Base-by-base conservation (phyloP, 2,888 invertebrate genomes). In the Crepidodera aurea region DNA sequence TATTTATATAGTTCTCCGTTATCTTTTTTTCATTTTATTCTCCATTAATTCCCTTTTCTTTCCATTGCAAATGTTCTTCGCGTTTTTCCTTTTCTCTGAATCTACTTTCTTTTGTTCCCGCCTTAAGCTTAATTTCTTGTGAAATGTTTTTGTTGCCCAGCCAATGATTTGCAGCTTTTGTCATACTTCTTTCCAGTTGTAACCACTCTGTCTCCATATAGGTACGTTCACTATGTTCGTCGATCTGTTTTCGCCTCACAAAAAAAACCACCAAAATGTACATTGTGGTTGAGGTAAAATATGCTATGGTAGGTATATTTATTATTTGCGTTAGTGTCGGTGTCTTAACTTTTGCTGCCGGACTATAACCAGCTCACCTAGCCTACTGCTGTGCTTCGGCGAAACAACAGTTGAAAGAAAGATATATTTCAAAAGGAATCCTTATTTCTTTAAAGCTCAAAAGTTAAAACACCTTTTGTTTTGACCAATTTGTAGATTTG, bases 401-500 rank as follows among this genome's bases (percentile, higher is more conserved):
- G 44, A 44, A 44, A 22, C n/a, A n/a, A n/a, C 15, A 37, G 37
- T 37, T 37, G 37, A 37, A 37, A 37, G 37, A 25, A 22, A 2
- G 25, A 15, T 22, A 44, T 44, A 25, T 44, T 25, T 22, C 22
- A 44, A 44, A 44, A 25, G 10, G 44, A 44, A 22, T 22, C 44
- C 42, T 1, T 18, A 19, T 42, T 18, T 42, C 25, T 22, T 44
- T 22, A 22, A 44, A 16, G 44, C 12, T 13, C 25, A 44, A 15
- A 19, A 44, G 22, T 44, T 25, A 22, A 44, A 44, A 44, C 25
- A 44, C 25, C 25, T 25, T 19, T 15, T 44, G 44, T 44, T 44
- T 44, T 44, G 22, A 19, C 18, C 22, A 19, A 44, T 16, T 44
- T 25, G 44, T 44, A 44, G 44, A 44, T 44, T 18, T 44, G 44